Base-by-base conservation (phyloP, 2,797 vertebrate genomes). In the Champsocephalus gunnari region DNA sequence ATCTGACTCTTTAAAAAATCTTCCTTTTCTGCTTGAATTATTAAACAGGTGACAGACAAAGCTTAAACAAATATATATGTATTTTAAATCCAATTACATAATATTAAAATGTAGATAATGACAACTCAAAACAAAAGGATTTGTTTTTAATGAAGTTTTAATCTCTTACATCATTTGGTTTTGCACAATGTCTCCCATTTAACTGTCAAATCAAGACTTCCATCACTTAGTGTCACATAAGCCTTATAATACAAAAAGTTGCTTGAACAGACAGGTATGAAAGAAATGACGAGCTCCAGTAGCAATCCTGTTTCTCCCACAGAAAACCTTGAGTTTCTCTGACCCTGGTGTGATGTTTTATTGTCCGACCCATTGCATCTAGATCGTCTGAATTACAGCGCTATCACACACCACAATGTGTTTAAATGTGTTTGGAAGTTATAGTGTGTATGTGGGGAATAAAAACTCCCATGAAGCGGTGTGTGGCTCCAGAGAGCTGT, bases 81-180 rank as follows among this genome's bases (percentile, higher is more conserved):
- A 38, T 28, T 38, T 9, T 9, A 9, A 38, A 38, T 38, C 34
- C 34, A 38, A 6, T 62, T n/a, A 24, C 5, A 62, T 41, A 34
- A 34, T 24, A 64, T 16, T 9, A 19, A 61, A 59, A 55, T n/a
- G 1, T 2, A 49, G 12, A 66, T 32, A 64, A 68, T 58, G 54
- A 82, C 0, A 16, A 53, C 51, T 70, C 24, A 50, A n/a, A 58
- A 65, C 75, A 50, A 66, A 45, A 34, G 2, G 9, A 1, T 38
- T 38, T 69, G 75, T 87, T 89, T 38, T 89, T 81, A 83, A 90
- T 88, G 77, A 87, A 73, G n/a, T 82, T 84, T 90, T 87, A 88
- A 81, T 88, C 60, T 77, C 56, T 62, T 53, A 63, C 19, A 76
- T 62, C 67, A 65, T 84, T 85, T 84, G 64, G 68, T 88, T 89